Conservation (phyloP, 2,797 vertebrate genomes). For the Sandelia bainsii region DNA sequence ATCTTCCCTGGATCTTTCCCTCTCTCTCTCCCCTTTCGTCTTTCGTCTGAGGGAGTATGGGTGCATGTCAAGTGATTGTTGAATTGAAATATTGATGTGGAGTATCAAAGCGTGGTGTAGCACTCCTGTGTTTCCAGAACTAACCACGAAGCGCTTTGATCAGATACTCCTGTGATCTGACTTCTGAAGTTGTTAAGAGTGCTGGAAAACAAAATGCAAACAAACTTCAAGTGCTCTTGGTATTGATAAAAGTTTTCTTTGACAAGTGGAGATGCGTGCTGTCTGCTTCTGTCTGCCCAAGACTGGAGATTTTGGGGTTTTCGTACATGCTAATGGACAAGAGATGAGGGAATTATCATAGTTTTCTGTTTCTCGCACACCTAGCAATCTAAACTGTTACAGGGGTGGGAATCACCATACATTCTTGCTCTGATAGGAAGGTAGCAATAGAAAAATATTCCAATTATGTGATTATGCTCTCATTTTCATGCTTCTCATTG, state of each 20-base stretch:
- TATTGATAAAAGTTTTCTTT: conserved; percentile 89
- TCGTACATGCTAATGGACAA: conserved; percentile 78
- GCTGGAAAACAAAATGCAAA: conserved; percentile 91
- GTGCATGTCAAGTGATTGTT: conserved; percentile 90
- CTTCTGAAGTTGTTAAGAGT: conserved; percentile 92
- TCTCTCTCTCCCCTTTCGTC: conserved; percentile 74
- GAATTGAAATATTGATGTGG: conserved; percentile 92
- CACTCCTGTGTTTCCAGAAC: conserved; percentile 90
- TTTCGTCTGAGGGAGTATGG: conserved; percentile 86
- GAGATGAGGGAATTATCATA: conserved; percentile 74
- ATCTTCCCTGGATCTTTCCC: conserved; percentile 59
- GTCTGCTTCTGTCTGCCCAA: conserved; percentile 76
- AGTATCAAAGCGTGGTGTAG: conserved; percentile 89
- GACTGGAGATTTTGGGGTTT: conserved; percentile 74
- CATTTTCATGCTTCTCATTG: not conserved
- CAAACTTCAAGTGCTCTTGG: conserved; percentile 90
- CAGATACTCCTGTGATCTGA: conserved; percentile 90
- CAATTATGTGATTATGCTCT: conserved; percentile 33
- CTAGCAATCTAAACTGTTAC: conserved; percentile 40
- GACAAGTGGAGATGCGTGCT: conserved; percentile 82
- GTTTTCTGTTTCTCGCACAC: conserved; percentile 55
- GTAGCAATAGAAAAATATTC: conserved; percentile 16
- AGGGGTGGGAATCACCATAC: conserved; percentile 46
- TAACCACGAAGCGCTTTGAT: conserved; percentile 90
- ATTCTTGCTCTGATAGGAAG: conserved; percentile 30